phyloP scores from a whole-genome alignment of 2,113 vertebrate species.

The Cepphus grylle region DNA sequence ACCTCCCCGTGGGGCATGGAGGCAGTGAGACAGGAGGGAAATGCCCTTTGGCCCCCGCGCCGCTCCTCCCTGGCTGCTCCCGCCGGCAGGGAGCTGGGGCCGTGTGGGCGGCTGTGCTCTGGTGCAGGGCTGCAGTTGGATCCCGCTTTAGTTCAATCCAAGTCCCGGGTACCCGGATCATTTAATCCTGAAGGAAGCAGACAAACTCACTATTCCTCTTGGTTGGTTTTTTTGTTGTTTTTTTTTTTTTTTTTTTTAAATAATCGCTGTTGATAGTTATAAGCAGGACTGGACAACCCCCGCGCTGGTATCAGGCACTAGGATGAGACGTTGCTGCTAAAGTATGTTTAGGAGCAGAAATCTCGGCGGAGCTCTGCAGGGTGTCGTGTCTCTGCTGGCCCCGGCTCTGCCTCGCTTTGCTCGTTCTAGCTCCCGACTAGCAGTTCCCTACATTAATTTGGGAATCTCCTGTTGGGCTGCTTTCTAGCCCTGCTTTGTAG shows the following conservation, averaged over 20 bases:
- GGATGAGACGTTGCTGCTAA: not conserved
- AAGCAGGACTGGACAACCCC: not conserved
- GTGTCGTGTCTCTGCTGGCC: not conserved
- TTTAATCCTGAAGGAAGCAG: not conserved
- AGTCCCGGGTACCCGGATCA: not conserved
- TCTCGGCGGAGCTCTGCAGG: not conserved
- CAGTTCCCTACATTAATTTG: slow-evolving; percentile 14
- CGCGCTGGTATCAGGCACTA: not conserved
- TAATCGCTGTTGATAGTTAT: not conserved
- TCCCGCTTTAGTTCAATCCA: not conserved
- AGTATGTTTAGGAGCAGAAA: slow-evolving; percentile 23
- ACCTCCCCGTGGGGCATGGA: not conserved
- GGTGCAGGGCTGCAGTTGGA: not conserved
- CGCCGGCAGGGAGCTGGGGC: not conserved
- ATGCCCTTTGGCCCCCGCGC: not conserved
- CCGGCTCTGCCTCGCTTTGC: not conserved
- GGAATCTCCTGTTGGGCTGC: slow-evolving; percentile 46
- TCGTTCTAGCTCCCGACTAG: not conserved
- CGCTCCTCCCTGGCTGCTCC: not conserved
- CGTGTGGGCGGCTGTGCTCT: not conserved
- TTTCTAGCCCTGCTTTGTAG: slow-evolving; percentile 7
- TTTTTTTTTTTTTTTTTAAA: not conserved
- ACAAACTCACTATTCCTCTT: not conserved
- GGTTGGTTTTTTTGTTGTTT: not conserved
- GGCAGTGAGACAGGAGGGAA: not conserved